These are phyloP conservation scores for Sebastes vulpes DNA, from an alignment of 2,797 vertebrate genomes.

Conservation along the genomic window DNA sequence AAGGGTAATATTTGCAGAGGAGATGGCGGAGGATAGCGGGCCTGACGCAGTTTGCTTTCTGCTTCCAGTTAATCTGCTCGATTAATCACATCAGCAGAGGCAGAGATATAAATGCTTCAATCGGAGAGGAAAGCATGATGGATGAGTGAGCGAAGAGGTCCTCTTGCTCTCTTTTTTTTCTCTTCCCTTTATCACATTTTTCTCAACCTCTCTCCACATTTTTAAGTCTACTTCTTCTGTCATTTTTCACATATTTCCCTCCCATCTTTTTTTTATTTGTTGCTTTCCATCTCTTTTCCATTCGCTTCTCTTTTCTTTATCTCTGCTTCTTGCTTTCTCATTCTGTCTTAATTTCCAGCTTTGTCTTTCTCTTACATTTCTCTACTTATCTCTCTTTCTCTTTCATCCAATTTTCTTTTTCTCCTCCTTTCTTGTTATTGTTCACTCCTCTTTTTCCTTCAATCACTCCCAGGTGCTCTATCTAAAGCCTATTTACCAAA, in stretches of 20 bases:
- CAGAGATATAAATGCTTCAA: slow-evolving; percentile 67
- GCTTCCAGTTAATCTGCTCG: slow-evolving; percentile 68
- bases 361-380: neutral
- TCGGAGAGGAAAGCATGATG: slow-evolving; percentile 69
- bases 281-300: neutral
- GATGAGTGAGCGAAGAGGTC: slow-evolving; percentile 73
- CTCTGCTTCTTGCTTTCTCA: neutral
- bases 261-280: neutral
- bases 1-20: slow-evolving; percentile 61
- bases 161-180: slow-evolving; percentile 22
- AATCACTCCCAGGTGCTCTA: neutral
- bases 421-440: neutral
- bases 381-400: neutral
- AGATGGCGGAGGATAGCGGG: slow-evolving; percentile 19
- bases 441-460: neutral
- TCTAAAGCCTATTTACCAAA: neutral
- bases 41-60: slow-evolving; percentile 46
- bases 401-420: neutral
- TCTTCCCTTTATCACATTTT: neutral
- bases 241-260: neutral
- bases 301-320: neutral
- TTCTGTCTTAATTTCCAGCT: neutral
- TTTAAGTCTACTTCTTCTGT: neutral
- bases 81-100: slow-evolving; percentile 75
- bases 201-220: neutral